These are phyloP conservation scores for Rallus crepitans DNA, from an alignment of 2,797 vertebrate species.

Conservation along the genomic window DNA sequence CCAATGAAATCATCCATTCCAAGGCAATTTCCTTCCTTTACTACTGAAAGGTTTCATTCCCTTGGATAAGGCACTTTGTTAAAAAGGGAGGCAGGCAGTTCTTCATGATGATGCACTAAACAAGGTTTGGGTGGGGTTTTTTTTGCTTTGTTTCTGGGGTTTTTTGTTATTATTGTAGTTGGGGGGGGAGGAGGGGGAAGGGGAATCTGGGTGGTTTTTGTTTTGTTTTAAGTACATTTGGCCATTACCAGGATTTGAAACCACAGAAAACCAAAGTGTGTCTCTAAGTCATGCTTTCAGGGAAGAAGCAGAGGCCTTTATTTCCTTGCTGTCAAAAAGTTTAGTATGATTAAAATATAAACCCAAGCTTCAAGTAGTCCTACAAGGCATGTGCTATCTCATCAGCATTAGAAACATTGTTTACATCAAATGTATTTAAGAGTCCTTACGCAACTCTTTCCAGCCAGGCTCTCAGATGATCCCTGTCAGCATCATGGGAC, in stretches of 20 bases:
- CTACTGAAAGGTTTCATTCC: neutral
- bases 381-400: neutral
- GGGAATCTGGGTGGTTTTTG: no score
- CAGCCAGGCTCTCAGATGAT: neutral
- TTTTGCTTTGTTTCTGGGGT: no score
- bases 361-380: neutral
- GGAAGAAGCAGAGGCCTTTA: neutral
- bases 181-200: no score
- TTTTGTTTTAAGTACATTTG: neutral
- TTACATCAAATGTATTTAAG: neutral
- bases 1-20: neutral
- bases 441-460: neutral
- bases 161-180: neutral
- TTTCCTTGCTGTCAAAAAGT: neutral
- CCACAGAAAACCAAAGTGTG: neutral
- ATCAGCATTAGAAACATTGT: slow-evolving; percentile 32
- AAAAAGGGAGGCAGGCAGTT: neutral
- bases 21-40: neutral
- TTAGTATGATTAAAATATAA: slow-evolving; percentile 18
- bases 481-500: slow-evolving; percentile 25
- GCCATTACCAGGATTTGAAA: neutral
- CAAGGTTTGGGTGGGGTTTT: neutral
- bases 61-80: neutral
- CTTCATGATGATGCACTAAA: neutral
- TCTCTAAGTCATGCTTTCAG: neutral